These are phyloP conservation scores for Isurus oxyrinchus DNA, from an alignment of 2,113 vertebrate genomes.

Conservation along the genomic window DNA sequence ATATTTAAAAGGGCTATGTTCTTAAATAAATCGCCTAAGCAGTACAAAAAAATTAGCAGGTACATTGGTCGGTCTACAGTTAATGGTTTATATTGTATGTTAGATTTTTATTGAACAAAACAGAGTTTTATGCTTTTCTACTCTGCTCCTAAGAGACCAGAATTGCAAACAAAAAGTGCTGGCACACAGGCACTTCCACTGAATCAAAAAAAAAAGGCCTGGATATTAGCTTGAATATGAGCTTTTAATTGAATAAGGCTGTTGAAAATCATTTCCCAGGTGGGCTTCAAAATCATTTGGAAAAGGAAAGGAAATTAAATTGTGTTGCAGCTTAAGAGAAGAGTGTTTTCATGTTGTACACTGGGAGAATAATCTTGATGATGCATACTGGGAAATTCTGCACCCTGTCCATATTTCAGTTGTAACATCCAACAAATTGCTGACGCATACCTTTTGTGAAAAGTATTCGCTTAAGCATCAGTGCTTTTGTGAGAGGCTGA, in stretches of 20 bases:
- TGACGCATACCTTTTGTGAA: background rate
- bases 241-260: background rate
- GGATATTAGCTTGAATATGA: background rate
- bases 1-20: background rate
- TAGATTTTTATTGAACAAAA: background rate
- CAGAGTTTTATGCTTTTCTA: background rate
- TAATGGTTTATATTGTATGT: background rate
- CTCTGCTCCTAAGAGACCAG: background rate
- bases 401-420: background rate
- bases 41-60: background rate
- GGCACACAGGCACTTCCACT: background rate
- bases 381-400: background rate
- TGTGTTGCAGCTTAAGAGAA: background rate
- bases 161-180: background rate
- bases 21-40: background rate
- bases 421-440: background rate
- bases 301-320: conserved; percentile 11
- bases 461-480: background rate
- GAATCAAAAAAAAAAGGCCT: background rate
- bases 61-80: background rate
- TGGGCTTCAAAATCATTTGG: background rate
- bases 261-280: background rate
- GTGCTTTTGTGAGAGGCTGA: background rate
- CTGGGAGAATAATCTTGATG: background rate
- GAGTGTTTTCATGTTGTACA: background rate